Percentiles rank a stretch among this genome's conserved stretches.
Conservation (phyloP, 1,140 invertebrate species). For the Drosophila watanabei region DNA sequence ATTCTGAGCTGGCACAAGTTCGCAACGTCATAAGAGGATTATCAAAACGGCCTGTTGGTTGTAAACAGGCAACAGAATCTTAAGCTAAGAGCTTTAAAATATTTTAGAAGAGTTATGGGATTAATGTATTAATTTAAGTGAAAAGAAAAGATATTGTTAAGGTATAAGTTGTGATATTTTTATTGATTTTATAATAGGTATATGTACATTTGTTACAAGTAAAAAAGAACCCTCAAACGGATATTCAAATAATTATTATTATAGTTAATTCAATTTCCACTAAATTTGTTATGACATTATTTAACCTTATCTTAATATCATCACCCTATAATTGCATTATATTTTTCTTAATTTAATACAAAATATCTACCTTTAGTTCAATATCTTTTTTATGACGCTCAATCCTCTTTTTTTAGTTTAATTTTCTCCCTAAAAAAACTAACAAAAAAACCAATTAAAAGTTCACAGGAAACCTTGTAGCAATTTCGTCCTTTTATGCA, state of each 20-base stretch:
- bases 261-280: too few species aligned
- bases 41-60: too few species aligned
- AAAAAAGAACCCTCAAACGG: not conserved
- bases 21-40: constrained; percentile 24
- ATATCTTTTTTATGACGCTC: not conserved
- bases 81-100: not conserved
- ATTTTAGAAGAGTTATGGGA: not conserved
- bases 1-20: constrained; percentile 6
- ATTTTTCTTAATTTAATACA: not conserved
- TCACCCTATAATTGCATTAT: not conserved
- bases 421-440: not conserved
- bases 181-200: not conserved
- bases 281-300: too few species aligned
- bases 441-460: constrained; percentile 5
- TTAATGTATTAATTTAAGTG: not conserved
- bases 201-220: not conserved
- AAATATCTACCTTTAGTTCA: not conserved
- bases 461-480: not conserved
- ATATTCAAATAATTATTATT: not conserved
- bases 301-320: not conserved
- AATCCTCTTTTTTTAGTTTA: not conserved
- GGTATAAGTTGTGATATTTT: not conserved
- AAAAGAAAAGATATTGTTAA: not conserved
- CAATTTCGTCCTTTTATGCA: constrained; percentile 29
- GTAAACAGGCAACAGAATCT: not conserved